Percentiles rank a stretch among this genome's conserved stretches.
Evolutionary conservation across 1,140 invertebrate genomes (phyloP).

Genomic region (Eueides isabella): DNA sequence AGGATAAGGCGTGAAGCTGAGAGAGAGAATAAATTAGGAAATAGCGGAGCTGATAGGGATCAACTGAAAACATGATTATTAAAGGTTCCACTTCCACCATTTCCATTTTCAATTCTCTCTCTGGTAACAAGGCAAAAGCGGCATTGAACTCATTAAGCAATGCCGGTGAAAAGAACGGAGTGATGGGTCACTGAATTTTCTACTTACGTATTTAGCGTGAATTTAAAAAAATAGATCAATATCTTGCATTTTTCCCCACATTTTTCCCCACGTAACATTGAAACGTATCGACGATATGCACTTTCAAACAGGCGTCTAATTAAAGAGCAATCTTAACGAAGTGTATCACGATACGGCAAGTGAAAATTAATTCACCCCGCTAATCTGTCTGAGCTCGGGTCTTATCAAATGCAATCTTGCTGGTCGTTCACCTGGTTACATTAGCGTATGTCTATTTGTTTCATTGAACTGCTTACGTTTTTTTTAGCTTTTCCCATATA

Average conservation of each 20-base stretch:
- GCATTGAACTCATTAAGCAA: too few relatives aligned
- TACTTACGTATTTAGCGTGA: not conserved
- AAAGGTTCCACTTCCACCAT: too few relatives aligned
- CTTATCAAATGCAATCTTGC: conserved; percentile 32
- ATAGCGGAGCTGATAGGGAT: too few relatives aligned
- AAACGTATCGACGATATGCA: conserved; percentile 15
- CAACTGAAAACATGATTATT: too few relatives aligned
- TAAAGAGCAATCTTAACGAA: conserved; percentile 37
- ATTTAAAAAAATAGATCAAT: not conserved
- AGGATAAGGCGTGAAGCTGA: too few relatives aligned
- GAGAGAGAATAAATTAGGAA: too few relatives aligned
- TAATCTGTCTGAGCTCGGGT: conserved; percentile 29
- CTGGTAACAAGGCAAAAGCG: too few relatives aligned
- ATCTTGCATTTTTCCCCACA: not conserved
- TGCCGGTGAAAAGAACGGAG: too few relatives aligned
- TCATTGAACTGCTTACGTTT: conserved; percentile 18
- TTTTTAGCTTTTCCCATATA: not conserved
- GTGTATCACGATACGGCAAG: conserved; percentile 37
- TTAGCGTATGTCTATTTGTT: conserved; percentile 16
- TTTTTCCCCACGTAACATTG: not conserved
- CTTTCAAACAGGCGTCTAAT: conserved; percentile 28
- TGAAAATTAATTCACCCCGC: conserved; percentile 36
- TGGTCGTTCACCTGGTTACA: conserved; percentile 23
- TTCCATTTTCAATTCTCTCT: too few relatives aligned
- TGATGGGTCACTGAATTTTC: too few relatives aligned